Conservation (phyloP, 2,888 invertebrate species). For the Sesia apiformis region DNA sequence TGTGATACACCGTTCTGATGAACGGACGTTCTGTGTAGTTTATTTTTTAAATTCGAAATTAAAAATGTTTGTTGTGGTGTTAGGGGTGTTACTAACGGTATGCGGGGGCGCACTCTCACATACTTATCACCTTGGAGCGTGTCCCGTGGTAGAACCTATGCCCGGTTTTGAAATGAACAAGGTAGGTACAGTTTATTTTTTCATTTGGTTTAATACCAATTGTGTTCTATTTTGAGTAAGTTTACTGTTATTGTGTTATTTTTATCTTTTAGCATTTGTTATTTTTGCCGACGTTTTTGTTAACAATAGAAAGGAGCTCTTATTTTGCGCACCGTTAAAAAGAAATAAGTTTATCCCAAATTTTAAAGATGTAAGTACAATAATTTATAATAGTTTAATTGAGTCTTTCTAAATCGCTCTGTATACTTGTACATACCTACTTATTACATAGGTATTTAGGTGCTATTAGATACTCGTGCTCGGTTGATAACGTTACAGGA, state of each 20-base stretch:
- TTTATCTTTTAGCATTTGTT: too few species aligned
- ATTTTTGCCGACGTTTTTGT: too few species aligned
- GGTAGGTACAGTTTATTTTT: slow-evolving; percentile 53
- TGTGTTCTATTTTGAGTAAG: not conserved
- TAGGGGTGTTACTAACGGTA: slow-evolving; percentile 15
- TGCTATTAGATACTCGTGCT: too few species aligned
- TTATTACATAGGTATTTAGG: too few species aligned
- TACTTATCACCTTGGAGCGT: slow-evolving; percentile 82
- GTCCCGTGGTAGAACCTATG: slow-evolving; percentile 83
- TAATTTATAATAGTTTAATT: too few species aligned
- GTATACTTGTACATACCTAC: too few species aligned
- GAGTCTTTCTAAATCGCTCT: too few species aligned
- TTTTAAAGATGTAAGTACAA: too few species aligned
- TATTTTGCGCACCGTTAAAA: too few species aligned
- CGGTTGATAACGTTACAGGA: too few species aligned
- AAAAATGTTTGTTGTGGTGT: slow-evolving; percentile 4
- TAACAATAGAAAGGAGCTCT: too few species aligned
- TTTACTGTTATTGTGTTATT: not conserved
- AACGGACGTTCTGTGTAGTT: slow-evolving; percentile 1
- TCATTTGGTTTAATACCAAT: not conserved
- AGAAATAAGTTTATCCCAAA: too few species aligned
- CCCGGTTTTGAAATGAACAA: slow-evolving; percentile 82
- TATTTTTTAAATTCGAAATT: not conserved
- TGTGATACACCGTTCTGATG: not conserved
- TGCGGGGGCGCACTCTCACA: slow-evolving; percentile 65